Conservation (phyloP, 2,888 invertebrate genomes). For the Gerris lacustris region DNA sequence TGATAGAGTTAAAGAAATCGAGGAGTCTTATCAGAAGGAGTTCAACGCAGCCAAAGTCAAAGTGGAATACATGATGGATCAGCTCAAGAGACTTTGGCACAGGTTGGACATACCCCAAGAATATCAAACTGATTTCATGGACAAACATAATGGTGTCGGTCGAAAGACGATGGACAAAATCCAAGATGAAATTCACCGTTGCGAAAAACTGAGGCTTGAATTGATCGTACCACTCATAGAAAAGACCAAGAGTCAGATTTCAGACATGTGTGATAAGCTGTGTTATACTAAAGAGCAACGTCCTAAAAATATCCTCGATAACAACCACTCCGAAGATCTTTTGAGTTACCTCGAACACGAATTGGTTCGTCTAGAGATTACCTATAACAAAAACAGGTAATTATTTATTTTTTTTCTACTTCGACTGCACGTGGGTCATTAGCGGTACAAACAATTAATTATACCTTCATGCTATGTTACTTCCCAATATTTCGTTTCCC, state of each 20-base stretch:
- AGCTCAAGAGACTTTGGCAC: not conserved
- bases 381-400: not conserved
- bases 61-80: not conserved
- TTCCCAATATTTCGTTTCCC: no score
- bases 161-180: constrained; percentile 36
- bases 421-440: no score
- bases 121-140: not conserved
- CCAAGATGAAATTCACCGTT: constrained; percentile 57
- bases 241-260: constrained; percentile 57
- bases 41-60: not conserved
- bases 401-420: constrained; percentile 1
- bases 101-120: not conserved
- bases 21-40: not conserved
- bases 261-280: constrained; percentile 62
- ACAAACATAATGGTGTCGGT: not conserved
- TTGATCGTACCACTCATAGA: constrained; percentile 55
- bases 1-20: not conserved
- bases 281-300: constrained; percentile 52
- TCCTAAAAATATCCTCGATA: constrained; percentile 49
- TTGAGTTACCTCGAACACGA: constrained; percentile 67
- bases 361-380: constrained; percentile 48
- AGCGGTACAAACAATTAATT: no score
- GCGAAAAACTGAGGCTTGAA: constrained; percentile 59
- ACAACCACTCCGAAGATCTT: constrained; percentile 66
- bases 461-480: no score